Evolutionary conservation across 1,140 invertebrate species (phyloP).

Genomic region (Dendroctonus ponderosae): DNA sequence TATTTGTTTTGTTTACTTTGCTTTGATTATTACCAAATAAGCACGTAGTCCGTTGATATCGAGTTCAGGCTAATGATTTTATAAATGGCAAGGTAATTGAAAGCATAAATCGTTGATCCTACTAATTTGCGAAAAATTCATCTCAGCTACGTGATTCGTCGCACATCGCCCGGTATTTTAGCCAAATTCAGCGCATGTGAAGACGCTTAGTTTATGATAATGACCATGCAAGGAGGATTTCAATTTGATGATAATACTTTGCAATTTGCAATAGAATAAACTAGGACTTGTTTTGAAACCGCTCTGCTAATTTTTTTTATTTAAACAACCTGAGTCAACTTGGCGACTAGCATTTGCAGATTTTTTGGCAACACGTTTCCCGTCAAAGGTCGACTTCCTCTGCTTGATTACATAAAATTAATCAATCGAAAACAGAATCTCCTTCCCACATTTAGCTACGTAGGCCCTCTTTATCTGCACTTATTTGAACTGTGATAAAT

Average conservation of each 20-base stretch:
- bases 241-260: not conserved
- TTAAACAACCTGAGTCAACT: not conserved
- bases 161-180: not conserved
- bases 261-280: not conserved
- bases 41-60: not conserved
- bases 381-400: not conserved
- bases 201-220: not conserved
- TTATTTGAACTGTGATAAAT: conserved; percentile 5
- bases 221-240: not conserved
- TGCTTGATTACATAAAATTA: conserved; percentile 3
- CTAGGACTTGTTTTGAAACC: not conserved
- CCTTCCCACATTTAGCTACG: not conserved
- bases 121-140: not conserved
- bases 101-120: not conserved
- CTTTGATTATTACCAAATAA: conserved; percentile 1
- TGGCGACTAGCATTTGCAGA: not conserved
- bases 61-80: not conserved
- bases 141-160: conserved; percentile 8
- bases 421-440: not conserved
- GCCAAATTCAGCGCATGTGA: not conserved
- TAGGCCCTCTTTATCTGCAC: not conserved
- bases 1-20: not conserved
- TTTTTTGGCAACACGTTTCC: not conserved
- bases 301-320: no score
- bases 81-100: not conserved